Evolutionary conservation across 2,888 invertebrate species (phyloP).

Genomic region (Aphrophora alni): DNA sequence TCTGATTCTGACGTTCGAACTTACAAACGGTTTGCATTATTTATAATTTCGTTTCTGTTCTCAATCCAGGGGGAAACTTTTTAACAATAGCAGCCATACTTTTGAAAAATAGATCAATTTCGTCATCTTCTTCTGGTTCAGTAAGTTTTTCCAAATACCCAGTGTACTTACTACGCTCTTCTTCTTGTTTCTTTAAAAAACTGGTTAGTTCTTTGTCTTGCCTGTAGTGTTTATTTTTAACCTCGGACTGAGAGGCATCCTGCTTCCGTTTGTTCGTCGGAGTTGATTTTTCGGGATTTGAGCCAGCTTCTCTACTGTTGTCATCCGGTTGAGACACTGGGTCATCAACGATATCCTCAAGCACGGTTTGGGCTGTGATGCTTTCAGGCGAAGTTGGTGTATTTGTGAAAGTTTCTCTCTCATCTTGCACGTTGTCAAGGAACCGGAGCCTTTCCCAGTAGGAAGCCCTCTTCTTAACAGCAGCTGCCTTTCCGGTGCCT

Average conservation of each 20-base stretch:
- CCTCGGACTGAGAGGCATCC: background rate
- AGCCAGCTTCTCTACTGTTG: background rate
- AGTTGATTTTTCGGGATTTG: background rate
- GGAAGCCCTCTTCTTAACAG: no score
- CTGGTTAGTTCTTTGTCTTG: no score
- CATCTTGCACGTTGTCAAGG: background rate
- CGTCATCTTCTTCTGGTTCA: background rate
- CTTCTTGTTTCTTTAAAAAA: background rate
- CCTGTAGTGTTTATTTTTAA: background rate
- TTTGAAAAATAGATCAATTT: background rate
- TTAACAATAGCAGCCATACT: no score
- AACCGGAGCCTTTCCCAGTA: no score
- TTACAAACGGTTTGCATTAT: background rate
- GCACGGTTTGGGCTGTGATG: background rate
- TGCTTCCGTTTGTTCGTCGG: background rate
- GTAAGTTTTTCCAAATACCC: no score
- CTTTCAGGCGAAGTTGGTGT: no score
- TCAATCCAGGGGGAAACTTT: no score
- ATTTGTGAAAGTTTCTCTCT: background rate
- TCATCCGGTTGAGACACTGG: background rate
- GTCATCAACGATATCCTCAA: background rate
- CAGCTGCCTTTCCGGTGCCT: background rate
- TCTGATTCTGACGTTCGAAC: background rate
- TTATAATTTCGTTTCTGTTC: no score
- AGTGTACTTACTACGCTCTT: background rate